Evolutionary conservation across 2,888 invertebrate species (phyloP).

Genomic region (Cataglyphis albicans): DNA sequence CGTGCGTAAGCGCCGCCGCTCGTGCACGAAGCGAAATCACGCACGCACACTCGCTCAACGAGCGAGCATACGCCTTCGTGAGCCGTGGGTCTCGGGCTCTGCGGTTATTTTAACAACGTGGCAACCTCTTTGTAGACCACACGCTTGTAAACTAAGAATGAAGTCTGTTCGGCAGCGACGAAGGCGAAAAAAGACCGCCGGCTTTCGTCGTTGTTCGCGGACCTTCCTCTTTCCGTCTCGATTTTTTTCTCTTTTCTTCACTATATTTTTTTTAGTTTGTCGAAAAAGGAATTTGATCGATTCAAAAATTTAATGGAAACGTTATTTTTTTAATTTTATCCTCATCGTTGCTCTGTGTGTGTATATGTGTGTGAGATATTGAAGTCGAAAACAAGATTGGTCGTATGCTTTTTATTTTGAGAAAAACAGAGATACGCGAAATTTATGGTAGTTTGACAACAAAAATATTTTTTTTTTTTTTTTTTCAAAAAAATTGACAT

Average conservation of each 20-base stretch:
- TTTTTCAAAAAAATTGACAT: neutral
- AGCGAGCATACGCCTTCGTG: slow-evolving; percentile 63
- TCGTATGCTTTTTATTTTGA: neutral
- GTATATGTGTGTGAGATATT: neutral
- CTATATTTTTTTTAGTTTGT: slow-evolving; percentile 50
- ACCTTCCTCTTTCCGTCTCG: slow-evolving; percentile 50
- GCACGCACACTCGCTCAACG: slow-evolving; percentile 43
- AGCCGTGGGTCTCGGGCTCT: slow-evolving; percentile 69
- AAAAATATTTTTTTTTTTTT: neutral
- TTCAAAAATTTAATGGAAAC: slow-evolving; percentile 36
- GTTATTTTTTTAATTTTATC: slow-evolving; percentile 1
- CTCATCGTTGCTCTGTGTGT: neutral
- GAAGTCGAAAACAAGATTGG: slow-evolving; percentile 8
- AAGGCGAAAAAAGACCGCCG: slow-evolving; percentile 66
- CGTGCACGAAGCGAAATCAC: slow-evolving; percentile 62
- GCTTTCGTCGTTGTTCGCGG: slow-evolving; percentile 55
- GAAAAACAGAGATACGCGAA: neutral
- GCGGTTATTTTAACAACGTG: slow-evolving; percentile 86
- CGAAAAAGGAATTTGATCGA: slow-evolving; percentile 63
- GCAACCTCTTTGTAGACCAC: slow-evolving; percentile 86
- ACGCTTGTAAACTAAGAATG: slow-evolving; percentile 85
- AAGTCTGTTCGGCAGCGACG: slow-evolving; percentile 83
- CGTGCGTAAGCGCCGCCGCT: slow-evolving; percentile 35
- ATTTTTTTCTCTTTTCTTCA: slow-evolving; percentile 54
- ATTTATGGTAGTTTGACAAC: slow-evolving; percentile 1